Base-by-base conservation (phyloP, 2,888 invertebrate genomes). In the Blera fallax region DNA sequence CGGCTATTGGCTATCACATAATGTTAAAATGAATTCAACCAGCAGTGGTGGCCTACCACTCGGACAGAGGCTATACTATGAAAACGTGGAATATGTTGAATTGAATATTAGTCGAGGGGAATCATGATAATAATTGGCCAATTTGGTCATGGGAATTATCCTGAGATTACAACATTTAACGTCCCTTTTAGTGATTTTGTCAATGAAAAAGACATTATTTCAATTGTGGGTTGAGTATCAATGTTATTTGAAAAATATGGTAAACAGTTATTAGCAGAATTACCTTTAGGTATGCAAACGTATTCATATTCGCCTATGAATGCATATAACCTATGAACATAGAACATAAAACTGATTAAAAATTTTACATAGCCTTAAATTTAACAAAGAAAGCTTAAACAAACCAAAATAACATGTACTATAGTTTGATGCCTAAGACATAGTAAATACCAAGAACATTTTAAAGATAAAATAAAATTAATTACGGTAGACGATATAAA, bases 41-140 rank as follows among this genome's bases (percentile, higher is more conserved):
- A 58, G 34, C 43, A 34, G 48, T 40, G 50, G 73, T 56, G 65
- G 65, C 60, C 65, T 34, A 54, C 73, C 80, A 67, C 65, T 80
- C 65, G 27, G 52, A 73, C 65, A 18, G 52, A 73, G 58, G 65
- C 80, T 52, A 72, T 79, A 72, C 27, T 58, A n/a, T 40, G 60
- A 2, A 79, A 65, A 48, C 72, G 56, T 79, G 58, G 58, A 67
- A 80, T 73, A 80, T 80, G 73, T 73, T 73, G 80, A 80, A 80
- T 80, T 80, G 80, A 80, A 80, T 73, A 80, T 80, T 80, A 80
- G 73, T 73, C 80, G 50, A 73, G 80, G 65, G 73, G 60, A 73
- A 80, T 73, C 80, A 67, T 80, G 80, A 80, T 80, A 80, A 80
- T 80, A 80, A 80, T 80, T 80, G 80, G 80, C 73, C 80, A 80